A percentile compares a stretch with the other conserved stretches of the same genome.
These are phyloP conservation scores for Lagorchestes hirsutus DNA, from an alignment of 2,797 vertebrate genomes.

Conservation along the genomic window DNA sequence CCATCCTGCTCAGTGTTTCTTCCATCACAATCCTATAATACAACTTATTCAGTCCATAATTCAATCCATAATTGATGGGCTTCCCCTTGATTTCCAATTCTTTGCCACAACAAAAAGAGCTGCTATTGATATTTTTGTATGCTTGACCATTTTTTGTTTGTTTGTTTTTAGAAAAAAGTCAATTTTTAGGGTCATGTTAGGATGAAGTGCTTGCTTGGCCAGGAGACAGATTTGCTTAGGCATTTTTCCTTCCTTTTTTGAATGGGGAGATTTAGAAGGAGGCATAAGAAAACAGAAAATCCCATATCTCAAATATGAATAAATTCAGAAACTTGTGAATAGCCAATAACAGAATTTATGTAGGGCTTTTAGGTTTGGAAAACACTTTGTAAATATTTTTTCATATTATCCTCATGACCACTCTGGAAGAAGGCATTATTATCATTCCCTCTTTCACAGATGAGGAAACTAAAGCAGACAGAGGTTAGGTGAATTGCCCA, in stretches of 20 bases:
- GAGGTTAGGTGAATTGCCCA: background rate
- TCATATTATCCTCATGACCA: background rate
- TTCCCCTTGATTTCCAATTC: background rate
- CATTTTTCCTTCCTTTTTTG: background rate
- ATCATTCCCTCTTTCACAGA: background rate
- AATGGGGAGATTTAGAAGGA: background rate
- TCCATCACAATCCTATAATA: background rate
- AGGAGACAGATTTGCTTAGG: background rate
- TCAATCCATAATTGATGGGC: background rate
- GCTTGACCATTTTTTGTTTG: background rate
- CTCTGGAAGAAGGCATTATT: background rate
- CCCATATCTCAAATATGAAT: conserved; percentile 11
- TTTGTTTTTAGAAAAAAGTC: background rate
- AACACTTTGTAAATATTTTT: background rate
- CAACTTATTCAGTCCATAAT: background rate
- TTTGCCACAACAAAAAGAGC: background rate
- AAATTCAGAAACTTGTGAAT: background rate
- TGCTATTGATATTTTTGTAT: background rate
- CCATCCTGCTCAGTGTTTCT: background rate
- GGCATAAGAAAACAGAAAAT: background rate
- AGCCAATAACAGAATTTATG: background rate
- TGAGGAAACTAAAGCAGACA: conserved; percentile 2
- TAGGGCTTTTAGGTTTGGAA: background rate
- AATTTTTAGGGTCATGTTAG: background rate
- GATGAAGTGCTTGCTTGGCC: background rate